These are phyloP conservation scores for Zaprionus tsacasi DNA, from an alignment of 1,140 invertebrate genomes.

Conservation along the genomic window DNA sequence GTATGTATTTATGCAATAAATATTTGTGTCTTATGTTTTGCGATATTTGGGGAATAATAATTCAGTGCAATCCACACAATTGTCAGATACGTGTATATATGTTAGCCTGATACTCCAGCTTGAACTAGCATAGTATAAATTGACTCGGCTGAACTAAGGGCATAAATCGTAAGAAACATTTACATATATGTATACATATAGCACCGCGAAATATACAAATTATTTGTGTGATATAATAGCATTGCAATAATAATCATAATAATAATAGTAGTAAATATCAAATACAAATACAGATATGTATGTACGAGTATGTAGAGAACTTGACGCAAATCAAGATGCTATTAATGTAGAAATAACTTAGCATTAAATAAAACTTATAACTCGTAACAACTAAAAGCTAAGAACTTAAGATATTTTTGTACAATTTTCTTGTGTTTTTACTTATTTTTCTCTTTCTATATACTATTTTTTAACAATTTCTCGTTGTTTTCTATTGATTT, in stretches of 20 bases:
- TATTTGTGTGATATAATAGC: conserved; percentile 51
- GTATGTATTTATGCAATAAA: conserved; percentile 70
- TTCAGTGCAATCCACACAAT: conserved; percentile 53
- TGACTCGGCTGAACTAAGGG: conserved; percentile 56
- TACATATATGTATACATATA: conserved; percentile 71
- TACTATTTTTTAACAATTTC: conserved; percentile 66
- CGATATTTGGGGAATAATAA: conserved; percentile 46
- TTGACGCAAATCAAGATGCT: conserved; percentile 35
- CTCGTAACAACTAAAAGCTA: conserved; percentile 65
- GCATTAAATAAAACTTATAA: conserved; percentile 67
- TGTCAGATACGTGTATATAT: conserved; percentile 16
- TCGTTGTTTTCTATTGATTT: conserved; percentile 58
- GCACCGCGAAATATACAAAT: conserved; percentile 79
- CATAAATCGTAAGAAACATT: conserved; percentile 52
- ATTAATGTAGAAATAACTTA: conserved; percentile 37
- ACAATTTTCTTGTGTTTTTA: conserved; percentile 67
- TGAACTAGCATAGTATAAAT: conserved; percentile 44
- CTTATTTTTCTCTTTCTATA: conserved; percentile 16
- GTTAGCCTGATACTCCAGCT: conserved; percentile 46
- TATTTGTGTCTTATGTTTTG: conserved; percentile 49
- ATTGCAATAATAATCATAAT: conserved; percentile 15
- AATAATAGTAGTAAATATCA: conserved; percentile 20
- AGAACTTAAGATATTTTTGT: conserved; percentile 67
- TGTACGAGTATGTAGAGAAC: conserved; percentile 20
- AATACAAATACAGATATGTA: conserved; percentile 2